phyloP scores from a whole-genome alignment of 2,888 invertebrate species.

The Athrips mouffetella region DNA sequence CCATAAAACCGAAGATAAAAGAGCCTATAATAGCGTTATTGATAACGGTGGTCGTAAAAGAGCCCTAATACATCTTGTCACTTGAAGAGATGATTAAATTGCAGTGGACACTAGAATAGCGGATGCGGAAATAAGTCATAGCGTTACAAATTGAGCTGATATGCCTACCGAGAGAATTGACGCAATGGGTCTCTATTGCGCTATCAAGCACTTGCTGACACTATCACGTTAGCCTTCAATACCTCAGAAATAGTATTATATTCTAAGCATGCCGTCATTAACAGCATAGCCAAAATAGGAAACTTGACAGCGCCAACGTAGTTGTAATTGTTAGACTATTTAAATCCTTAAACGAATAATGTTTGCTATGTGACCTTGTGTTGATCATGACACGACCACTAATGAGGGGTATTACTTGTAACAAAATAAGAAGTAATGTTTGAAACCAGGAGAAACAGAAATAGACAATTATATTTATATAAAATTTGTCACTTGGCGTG shows the following conservation, averaged over 20 bases:
- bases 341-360: constrained; percentile 28
- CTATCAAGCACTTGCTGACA: constrained; percentile 8
- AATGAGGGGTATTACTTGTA: constrained; percentile 46
- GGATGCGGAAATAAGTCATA: constrained; percentile 58
- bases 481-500: constrained; percentile 55
- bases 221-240: constrained; percentile 14
- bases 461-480: constrained; percentile 56
- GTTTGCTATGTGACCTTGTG: constrained; percentile 34
- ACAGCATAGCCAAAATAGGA: constrained; percentile 14
- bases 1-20: constrained; percentile 44
- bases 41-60: constrained; percentile 41
- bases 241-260: not conserved
- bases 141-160: constrained; percentile 49
- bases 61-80: constrained; percentile 64
- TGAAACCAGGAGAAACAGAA: constrained; percentile 32
- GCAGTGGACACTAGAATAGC: constrained; percentile 56
- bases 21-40: constrained; percentile 29
- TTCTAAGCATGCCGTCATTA: constrained; percentile 3
- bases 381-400: constrained; percentile 27
- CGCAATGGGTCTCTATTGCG: constrained; percentile 10
- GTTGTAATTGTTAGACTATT: constrained; percentile 7
- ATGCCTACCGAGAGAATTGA: constrained; percentile 17
- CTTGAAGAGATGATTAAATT: constrained; percentile 64
- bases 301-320: constrained; percentile 14
- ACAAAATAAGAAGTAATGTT: constrained; percentile 36